These are phyloP conservation scores for Acanthopleura granulata DNA, from an alignment of 2,888 invertebrate species.

Conservation along the genomic window DNA sequence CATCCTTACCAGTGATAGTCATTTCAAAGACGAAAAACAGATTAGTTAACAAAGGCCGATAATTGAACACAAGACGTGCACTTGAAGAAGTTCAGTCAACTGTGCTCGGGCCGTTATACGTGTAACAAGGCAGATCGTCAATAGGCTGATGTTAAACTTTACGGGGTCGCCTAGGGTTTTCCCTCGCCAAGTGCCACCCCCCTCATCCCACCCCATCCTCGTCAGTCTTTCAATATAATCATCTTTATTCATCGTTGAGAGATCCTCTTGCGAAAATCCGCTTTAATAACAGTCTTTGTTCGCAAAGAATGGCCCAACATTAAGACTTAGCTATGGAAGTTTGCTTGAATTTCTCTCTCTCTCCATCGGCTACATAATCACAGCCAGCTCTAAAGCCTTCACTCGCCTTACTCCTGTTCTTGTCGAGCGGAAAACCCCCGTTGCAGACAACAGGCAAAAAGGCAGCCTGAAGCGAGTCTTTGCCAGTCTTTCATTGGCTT, in stretches of 20 bases:
- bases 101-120: neutral
- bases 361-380: neutral
- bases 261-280: conserved; percentile 3
- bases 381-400: neutral
- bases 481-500: conserved; percentile 1
- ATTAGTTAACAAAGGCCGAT: neutral
- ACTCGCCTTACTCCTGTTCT: neutral
- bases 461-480: conserved; percentile 14
- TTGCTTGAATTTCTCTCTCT: conserved; percentile 7
- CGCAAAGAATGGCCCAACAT: conserved; percentile 1
- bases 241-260: neutral
- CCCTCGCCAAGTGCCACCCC: neutral
- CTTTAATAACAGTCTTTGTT: conserved; percentile 18
- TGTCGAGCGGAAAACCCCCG: neutral
- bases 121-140: conserved; percentile 4
- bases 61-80: neutral
- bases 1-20: neutral
- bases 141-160: neutral
- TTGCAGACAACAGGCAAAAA: conserved; percentile 1
- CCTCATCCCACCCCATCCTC: neutral
- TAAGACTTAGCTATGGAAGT: neutral
- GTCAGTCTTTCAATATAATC: neutral
- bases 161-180: neutral
- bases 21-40: neutral
- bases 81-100: neutral